phyloP scores from a whole-genome alignment of 2,888 invertebrate species.

The Chymomyza caudatula region DNA sequence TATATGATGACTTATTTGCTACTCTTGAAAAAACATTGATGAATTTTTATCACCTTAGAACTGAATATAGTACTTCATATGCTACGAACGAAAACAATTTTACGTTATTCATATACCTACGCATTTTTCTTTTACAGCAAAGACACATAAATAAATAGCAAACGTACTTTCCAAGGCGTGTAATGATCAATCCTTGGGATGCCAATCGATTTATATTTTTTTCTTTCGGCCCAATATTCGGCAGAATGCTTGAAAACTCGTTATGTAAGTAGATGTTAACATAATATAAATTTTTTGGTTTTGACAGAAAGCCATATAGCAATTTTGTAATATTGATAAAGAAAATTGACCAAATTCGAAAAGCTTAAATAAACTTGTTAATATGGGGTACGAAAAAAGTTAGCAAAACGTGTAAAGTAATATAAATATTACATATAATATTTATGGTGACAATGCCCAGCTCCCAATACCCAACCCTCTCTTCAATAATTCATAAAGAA shows the following conservation, averaged over 20 bases:
- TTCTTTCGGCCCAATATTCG: too few relatives aligned
- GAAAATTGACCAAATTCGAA: too few relatives aligned
- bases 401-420: too few relatives aligned
- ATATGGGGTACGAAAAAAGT: too few relatives aligned
- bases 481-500: constrained; percentile 65
- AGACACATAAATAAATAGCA: constrained; percentile 35
- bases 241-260: too few relatives aligned
- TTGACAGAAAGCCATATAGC: too few relatives aligned
- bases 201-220: too few relatives aligned
- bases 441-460: constrained; percentile 50
- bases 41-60: background rate
- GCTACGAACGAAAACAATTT: background rate
- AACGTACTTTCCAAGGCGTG: constrained; percentile 64
- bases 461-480: constrained; percentile 67
- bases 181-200: constrained; percentile 55
- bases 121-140: constrained; percentile 11
- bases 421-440: too few relatives aligned
- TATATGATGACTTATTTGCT: constrained; percentile 12
- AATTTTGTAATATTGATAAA: too few relatives aligned
- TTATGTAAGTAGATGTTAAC: too few relatives aligned
- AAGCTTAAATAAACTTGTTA: too few relatives aligned
- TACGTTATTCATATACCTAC: background rate
- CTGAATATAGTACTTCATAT: background rate
- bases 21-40: constrained; percentile 19
- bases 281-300: too few relatives aligned